Conservation (phyloP, 2,797 vertebrate species). For the Craterocephalus amniculus region DNA sequence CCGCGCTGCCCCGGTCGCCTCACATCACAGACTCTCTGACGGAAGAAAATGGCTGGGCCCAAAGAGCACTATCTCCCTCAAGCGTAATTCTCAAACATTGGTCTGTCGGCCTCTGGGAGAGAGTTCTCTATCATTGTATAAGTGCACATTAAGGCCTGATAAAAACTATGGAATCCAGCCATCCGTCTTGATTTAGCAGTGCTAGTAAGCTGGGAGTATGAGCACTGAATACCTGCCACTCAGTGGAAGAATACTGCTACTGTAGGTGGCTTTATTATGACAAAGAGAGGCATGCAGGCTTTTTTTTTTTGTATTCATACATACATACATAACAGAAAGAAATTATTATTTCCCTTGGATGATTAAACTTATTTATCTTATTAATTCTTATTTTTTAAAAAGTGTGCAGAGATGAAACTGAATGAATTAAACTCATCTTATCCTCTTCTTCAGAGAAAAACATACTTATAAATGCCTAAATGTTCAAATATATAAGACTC, state of each 20-base stretch:
- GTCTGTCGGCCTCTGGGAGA: slow-evolving; percentile 57
- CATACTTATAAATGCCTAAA: not conserved
- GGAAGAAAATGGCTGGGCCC: slow-evolving; percentile 58
- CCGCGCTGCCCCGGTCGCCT: slow-evolving; percentile 54
- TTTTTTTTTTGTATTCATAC: not conserved
- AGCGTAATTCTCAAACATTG: slow-evolving; percentile 63
- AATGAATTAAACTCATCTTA: not conserved
- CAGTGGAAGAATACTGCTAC: slow-evolving; percentile 73
- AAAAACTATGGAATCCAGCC: slow-evolving; percentile 66
- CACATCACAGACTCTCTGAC: slow-evolving; percentile 64
- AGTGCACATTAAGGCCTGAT: slow-evolving; percentile 75
- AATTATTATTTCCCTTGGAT: not conserved
- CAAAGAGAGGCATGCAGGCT: slow-evolving; percentile 1
- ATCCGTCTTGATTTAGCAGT: slow-evolving; percentile 75
- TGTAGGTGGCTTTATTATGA: slow-evolving; percentile 43
- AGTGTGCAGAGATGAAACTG: not conserved
- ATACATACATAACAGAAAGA: not conserved
- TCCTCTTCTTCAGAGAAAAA: not conserved
- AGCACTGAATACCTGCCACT: slow-evolving; percentile 74
- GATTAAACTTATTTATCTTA: not conserved
- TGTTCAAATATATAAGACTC: not conserved
- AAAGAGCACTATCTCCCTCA: slow-evolving; percentile 59
- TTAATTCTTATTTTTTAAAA: too few species aligned
- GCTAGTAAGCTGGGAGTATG: slow-evolving; percentile 48
- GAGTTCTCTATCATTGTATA: slow-evolving; percentile 70